Percentiles rank a stretch among this genome's conserved stretches.
These are phyloP conservation scores for Malurus cyaneus DNA, from an alignment of 2,113 vertebrate species.

Conservation along the genomic window DNA sequence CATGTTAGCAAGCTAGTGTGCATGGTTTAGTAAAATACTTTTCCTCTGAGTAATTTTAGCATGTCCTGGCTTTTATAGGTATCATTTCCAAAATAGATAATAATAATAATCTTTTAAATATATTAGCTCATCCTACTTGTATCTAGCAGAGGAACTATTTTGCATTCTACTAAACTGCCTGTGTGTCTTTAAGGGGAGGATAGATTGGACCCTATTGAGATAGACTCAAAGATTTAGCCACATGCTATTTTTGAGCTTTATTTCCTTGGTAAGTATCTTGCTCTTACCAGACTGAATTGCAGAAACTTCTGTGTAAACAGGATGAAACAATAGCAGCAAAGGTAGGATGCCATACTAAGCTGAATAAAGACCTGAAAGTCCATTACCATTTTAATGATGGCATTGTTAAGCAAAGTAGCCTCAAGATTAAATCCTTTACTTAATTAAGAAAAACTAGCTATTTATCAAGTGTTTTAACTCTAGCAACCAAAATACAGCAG, in stretches of 20 bases:
- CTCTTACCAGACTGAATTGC: neutral
- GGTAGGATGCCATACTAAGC: neutral
- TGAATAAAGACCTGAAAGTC: slow-evolving; percentile 21
- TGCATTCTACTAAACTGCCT: neutral
- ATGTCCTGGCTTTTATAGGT: neutral
- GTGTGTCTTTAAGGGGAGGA: neutral
- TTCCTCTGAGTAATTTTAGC: neutral
- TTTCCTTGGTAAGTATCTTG: slow-evolving; percentile 1
- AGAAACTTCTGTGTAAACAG: neutral
- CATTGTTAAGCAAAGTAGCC: slow-evolving; percentile 26
- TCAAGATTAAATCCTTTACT: slow-evolving; percentile 25
- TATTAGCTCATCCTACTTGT: neutral
- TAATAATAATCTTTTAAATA: neutral
- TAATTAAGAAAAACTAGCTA: slow-evolving; percentile 20
- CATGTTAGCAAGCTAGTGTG: neutral
- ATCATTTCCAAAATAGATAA: neutral
- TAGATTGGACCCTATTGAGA: neutral
- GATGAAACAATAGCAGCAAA: slow-evolving; percentile 28
- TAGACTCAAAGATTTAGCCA: neutral
- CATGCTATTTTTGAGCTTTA: neutral
- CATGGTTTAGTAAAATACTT: neutral
- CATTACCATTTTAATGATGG: slow-evolving; percentile 31
- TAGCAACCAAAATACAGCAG: slow-evolving; percentile 1
- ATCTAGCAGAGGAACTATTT: neutral
- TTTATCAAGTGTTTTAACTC: slow-evolving; percentile 4